Evolutionary conservation across 2,797 vertebrate genomes (phyloP), one percentile per base, ranked within the genome.

Genomic region (Coilia nasus): DNA sequence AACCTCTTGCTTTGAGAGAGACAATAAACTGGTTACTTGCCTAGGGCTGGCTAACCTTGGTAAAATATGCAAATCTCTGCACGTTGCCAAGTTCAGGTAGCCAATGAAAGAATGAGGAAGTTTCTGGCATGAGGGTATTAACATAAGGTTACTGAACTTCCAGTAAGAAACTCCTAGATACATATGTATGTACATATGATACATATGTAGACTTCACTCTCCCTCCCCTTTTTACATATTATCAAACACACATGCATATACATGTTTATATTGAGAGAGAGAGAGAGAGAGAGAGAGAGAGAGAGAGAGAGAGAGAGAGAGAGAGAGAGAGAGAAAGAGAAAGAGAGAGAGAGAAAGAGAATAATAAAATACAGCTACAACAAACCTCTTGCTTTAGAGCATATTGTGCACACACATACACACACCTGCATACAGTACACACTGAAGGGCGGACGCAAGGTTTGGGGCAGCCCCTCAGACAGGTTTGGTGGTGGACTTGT

Each of bases 401-500:
- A 3, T 54, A 54, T 54, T 54, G 50, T 9, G 50, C 14, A 54
- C 50, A 35, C 31, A 75, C 64, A 35, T 15, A 41, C 71, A 44
- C 41, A 60, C 21, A 44, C n/a, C 50, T n/a, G 14, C 44, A 47
- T 19, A 50, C 23, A 23, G 10, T 10, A 7, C 9, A 47, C 85
- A 82, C 62, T 11, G n/a, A n/a, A 47, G 0, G 2, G 14, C 50
- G 12, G 50, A 54, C 14, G 10, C 31, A 31, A 71, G 14, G 0
- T 71, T 71, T 71, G 64, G 31, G 28, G 25, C 14, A 19, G 35
- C 2, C 17, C 1, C 31, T 98, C 96, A 97, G 84, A 96, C 92
- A 21, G 97, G 96, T 84, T 95, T 97, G 87, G 97, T 97, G 81
- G 96, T 95, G 87, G 91, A 94, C 90, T 96, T 96, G 90, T 97